These are phyloP conservation scores for Phocoena sinus DNA, from an alignment of 2,113 vertebrate genomes.

Conservation along the genomic window DNA sequence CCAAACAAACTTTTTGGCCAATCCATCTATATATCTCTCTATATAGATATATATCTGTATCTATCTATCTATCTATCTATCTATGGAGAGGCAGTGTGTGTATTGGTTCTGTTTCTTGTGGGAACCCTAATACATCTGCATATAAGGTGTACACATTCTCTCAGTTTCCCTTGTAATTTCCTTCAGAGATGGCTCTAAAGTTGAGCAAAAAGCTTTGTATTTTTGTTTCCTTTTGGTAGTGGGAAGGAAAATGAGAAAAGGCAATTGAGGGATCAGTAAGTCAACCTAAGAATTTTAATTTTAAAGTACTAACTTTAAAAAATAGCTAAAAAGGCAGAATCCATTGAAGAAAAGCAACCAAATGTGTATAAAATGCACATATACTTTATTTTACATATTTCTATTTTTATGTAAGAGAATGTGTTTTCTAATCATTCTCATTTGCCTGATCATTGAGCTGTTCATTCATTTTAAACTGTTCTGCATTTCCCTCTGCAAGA, in stretches of 20 bases:
- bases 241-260: neutral
- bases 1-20: no score
- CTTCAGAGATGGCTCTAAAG: neutral
- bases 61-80: no score
- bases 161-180: neutral
- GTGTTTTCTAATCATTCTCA: constrained; percentile 62
- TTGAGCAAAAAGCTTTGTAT: neutral
- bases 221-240: neutral
- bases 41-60: no score
- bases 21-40: no score
- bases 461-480: constrained; percentile 63
- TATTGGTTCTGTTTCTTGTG: neutral
- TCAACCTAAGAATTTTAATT: constrained; percentile 17
- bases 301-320: neutral
- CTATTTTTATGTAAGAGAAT: constrained; percentile 50
- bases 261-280: neutral
- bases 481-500: constrained; percentile 38
- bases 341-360: constrained; percentile 16
- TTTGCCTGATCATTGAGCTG: constrained; percentile 66
- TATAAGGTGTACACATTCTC: neutral
- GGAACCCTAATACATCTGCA: neutral
- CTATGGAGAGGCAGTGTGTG: no score
- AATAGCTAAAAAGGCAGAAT: neutral
- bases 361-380: constrained; percentile 22
- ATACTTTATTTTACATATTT: constrained; percentile 54